phyloP scores from a whole-genome alignment of 2,888 invertebrate species.

The Stenoptilia bipunctidactyla region DNA sequence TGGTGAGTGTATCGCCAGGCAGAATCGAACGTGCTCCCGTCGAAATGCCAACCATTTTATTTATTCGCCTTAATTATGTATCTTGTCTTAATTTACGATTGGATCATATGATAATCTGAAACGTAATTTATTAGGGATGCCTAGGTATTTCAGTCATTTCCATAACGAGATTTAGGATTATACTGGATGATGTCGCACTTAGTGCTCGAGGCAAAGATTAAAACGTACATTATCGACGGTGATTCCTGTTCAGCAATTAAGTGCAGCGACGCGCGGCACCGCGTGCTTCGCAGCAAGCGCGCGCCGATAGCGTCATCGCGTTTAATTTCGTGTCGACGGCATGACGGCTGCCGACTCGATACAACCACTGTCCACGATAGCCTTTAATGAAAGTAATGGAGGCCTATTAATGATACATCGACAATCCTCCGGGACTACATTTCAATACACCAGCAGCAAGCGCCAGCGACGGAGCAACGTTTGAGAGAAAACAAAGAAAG shows the following conservation, averaged over 20 bases:
- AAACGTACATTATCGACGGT: slow-evolving; percentile 50
- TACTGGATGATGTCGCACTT: slow-evolving; percentile 44
- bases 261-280: slow-evolving; percentile 29
- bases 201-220: slow-evolving; percentile 35
- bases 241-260: slow-evolving; percentile 62
- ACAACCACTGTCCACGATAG: slow-evolving; percentile 61
- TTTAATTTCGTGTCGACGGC: slow-evolving; percentile 63
- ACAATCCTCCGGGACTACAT: slow-evolving; percentile 44
- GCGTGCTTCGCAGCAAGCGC: slow-evolving; percentile 31
- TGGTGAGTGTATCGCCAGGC: slow-evolving; percentile 43
- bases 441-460: slow-evolving; percentile 48
- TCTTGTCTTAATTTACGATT: slow-evolving; percentile 73
- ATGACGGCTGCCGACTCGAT: slow-evolving; percentile 61
- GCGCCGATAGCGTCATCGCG: slow-evolving; percentile 62
- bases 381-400: slow-evolving; percentile 70
- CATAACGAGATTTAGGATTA: slow-evolving; percentile 69
- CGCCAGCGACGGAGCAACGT: slow-evolving; percentile 40
- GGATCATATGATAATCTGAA: slow-evolving; percentile 71
- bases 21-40: slow-evolving; percentile 69
- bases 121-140: slow-evolving; percentile 66
- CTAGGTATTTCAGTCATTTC: slow-evolving; percentile 63
- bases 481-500: slow-evolving; percentile 68
- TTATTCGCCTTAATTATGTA: slow-evolving; percentile 72
- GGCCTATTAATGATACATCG: slow-evolving; percentile 62
- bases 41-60: slow-evolving; percentile 72